Percentiles rank a stretch among this genome's conserved stretches.
Conservation (phyloP, 2,797 vertebrate species). For the Smutsia temminckii region DNA sequence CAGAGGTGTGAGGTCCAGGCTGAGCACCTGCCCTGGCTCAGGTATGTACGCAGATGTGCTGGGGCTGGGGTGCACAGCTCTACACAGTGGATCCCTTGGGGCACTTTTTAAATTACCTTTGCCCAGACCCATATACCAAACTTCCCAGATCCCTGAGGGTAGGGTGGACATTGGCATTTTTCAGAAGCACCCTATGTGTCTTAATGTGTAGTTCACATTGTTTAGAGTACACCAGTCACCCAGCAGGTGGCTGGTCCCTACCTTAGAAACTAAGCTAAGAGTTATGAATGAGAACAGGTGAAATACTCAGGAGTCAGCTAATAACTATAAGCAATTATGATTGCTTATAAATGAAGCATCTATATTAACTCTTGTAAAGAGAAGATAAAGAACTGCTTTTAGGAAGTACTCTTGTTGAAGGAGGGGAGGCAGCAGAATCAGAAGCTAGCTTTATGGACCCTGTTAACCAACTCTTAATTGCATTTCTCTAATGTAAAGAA, state of each 20-base stretch:
- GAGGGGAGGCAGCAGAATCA: neutral
- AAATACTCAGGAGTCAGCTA: neutral
- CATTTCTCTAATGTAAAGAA: neutral
- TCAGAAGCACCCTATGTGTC: neutral
- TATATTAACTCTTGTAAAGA: neutral
- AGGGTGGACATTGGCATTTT: neutral
- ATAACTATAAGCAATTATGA: neutral
- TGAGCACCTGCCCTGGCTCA: neutral
- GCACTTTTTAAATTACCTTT: neutral
- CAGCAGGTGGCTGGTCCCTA: neutral
- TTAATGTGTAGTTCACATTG: neutral
- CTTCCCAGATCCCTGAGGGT: neutral
- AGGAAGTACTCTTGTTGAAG: neutral
- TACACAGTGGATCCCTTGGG: neutral
- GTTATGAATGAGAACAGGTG: neutral
- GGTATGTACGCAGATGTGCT: neutral
- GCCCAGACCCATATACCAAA: neutral
- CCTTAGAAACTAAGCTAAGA: neutral
- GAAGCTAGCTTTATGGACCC: neutral
- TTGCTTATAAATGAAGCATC: neutral
- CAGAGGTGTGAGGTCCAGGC: neutral
- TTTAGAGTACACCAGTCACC: neutral
- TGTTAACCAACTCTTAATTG: neutral
- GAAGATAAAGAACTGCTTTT: neutral
- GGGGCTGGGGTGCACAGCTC: neutral